Percentiles rank a stretch among this genome's conserved stretches.
These are phyloP conservation scores for Sinella curviseta DNA, from an alignment of 1,140 invertebrate genomes.

Conservation along the genomic window DNA sequence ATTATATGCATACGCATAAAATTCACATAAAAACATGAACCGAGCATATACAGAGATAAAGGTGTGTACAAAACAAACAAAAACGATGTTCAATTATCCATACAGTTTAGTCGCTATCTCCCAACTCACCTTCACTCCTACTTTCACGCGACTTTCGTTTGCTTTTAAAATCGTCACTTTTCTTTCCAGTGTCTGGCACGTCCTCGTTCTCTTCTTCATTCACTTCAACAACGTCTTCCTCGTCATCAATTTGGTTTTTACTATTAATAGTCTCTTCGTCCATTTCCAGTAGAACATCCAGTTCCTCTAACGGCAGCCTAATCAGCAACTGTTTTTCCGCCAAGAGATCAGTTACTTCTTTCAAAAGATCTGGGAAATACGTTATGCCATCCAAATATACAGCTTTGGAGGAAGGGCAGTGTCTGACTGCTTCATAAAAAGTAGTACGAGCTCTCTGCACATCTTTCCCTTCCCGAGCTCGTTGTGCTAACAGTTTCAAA, in stretches of 20 bases:
- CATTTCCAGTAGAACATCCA: conserved; percentile 40
- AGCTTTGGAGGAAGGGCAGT: conserved; percentile 45
- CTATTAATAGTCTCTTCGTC: no score
- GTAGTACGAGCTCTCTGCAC: conserved; percentile 14
- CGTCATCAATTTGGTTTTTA: conserved; percentile 1
- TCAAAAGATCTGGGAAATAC: conserved; percentile 44
- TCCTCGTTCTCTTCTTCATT: not conserved
- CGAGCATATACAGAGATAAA: no score
- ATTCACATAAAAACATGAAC: no score
- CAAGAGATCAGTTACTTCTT: conserved; percentile 45
- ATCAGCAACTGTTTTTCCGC: conserved; percentile 37
- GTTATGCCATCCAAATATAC: conserved; percentile 45
- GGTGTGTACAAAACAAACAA: no score
- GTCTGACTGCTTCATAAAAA: conserved; percentile 47
- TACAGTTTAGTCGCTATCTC: conserved; percentile 14
- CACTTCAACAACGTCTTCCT: not conserved
- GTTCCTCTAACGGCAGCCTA: conserved; percentile 43
- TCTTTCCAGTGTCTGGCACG: not conserved
- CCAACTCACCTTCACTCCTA: conserved; percentile 37
- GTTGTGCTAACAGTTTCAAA: conserved; percentile 39
- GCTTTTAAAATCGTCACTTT: not conserved
- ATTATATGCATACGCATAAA: no score
- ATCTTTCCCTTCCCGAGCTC: conserved; percentile 39
- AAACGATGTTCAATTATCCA: no score
- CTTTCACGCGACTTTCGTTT: not conserved